Evolutionary conservation across 1,140 invertebrate genomes (phyloP), one percentile per base, ranked within the genome.

Genomic region (Aradophagus sp.): DNA sequence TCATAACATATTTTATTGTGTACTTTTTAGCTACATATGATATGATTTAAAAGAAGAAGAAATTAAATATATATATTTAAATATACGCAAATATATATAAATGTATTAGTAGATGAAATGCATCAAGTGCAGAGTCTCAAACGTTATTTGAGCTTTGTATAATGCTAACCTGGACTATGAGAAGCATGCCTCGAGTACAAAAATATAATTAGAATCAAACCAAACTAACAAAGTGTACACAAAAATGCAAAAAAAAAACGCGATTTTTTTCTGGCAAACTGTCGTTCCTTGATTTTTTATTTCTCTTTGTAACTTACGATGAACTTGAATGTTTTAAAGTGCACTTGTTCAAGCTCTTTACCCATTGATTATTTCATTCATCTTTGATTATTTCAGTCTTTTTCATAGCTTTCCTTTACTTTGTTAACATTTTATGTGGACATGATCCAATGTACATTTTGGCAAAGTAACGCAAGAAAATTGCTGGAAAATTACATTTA

Each of bases 171-270:
- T 70, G 59, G 67, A 59, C 47, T 58, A 50, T 65, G 36, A 71
- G 59, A 71, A 65, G 68, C 55, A 72, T 72, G 32, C 69, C 69
- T 72, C 61, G 59, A 72, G 69, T 72, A 72, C 69, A 72, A 72
- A 72, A 61, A 66, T 61, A 66, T 23, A 38, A 72, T 50, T 66
- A 72, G 61, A 66, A 72, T 66, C 62, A 72, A 72, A 66, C 50
- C 62, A 56, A 61, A 61, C 61, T 41, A 45, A 59, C 20, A 39
- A 38, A 17, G 19, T 65, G 45, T 23, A 59, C 36, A 47, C 31
- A 45, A 47, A 48, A 23, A 23, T 8, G 8, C 27, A 20, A 34
- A 31, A 58, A 45, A 34, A 35, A 20, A 27, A 34, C 35, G 19
- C 29, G 16, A 56, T 56, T 62, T 62, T 8, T 69, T 50, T 44